These are phyloP conservation scores for Puma concolor DNA, from an alignment of 2,113 vertebrate species.

Conservation along the genomic window DNA sequence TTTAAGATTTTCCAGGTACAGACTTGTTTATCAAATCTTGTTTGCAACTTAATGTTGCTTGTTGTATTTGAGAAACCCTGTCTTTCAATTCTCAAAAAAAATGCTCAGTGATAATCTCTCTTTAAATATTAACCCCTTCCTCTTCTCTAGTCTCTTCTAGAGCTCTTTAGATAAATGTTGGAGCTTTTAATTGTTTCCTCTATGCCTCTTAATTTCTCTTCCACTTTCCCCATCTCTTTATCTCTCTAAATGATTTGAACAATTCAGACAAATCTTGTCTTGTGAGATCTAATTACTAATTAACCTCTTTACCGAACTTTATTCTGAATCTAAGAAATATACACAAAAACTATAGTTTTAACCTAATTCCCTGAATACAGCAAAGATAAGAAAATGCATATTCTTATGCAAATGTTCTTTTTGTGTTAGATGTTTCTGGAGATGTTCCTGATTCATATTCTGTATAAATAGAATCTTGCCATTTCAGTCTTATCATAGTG, in stretches of 20 bases:
- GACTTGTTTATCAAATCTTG: not conserved
- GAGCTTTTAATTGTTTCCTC: conserved; percentile 2
- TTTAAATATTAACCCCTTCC: not conserved
- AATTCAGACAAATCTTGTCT: conserved; percentile 25
- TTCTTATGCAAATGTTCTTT: conserved; percentile 70
- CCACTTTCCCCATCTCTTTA: not conserved
- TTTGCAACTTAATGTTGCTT: not conserved
- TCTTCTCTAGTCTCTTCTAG: not conserved
- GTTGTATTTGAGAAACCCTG: not conserved
- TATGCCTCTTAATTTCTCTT: not conserved
- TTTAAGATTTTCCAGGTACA: not conserved
- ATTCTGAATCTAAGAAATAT: conserved; percentile 23
- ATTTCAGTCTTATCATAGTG: conserved; percentile 36
- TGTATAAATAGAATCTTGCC: conserved; percentile 52
- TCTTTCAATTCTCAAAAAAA: conserved; percentile 38
- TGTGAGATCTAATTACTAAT: not conserved
- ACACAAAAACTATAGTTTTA: conserved; percentile 43
- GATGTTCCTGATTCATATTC: conserved; percentile 42
- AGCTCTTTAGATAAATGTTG: not conserved
- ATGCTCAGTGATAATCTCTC: not conserved
- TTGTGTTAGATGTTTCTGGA: conserved; percentile 36
- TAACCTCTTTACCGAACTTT: not conserved
- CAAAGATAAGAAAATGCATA: conserved; percentile 55
- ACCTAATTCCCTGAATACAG: conserved; percentile 41
- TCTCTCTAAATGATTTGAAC: conserved; percentile 4